Base-by-base conservation (phyloP, 2,888 invertebrate genomes). In the Scaptomyza cyrtandrae region DNA sequence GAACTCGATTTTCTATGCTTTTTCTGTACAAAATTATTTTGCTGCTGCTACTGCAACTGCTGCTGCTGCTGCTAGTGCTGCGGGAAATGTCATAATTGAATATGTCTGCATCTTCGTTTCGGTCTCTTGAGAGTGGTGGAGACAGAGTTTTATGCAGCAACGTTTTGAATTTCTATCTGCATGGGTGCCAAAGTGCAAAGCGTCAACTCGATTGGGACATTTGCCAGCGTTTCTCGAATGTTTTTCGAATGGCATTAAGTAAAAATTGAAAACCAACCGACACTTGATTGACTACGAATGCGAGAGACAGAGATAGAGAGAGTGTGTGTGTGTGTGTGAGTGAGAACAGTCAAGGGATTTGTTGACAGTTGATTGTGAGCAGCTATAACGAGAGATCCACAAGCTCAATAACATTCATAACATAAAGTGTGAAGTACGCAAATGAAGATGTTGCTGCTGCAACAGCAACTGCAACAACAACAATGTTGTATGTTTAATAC, bases 211-310 rank as follows among this genome's bases (percentile, higher is more conserved):
- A 62, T 56, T 62, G 82, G 64, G 82, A 73, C 54, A 41, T 57
- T 44, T 61, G 68, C 48, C 62, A 74, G 58, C 69, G 56, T 58
- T 59, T 68, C 69, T 49, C 49, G n/a, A n/a, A n/a, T n/a, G 49
- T 64, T 78, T 82, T 55, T 68, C 41, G 29, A 29, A 39, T 55
- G 68, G 72, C 74, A 73, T 80, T 66, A 77, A 62, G 64, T 66
- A 66, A 79, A 79, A 79, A 79, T 79, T 84, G 79, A 79, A 79
- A 77, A 84, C 57, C 81, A 73, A 80, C 80, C 73, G 77, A 58
- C 41, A 68, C 53, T 66, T 77, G 80, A 77, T 80, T 76, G 80
- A 67, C 24, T 11, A n/a, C 7, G 11, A 24, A 2, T 10, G 54
- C 48, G 11, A 35, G 41, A 19, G 9, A 16, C 27, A 13, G 31